phyloP scores from a whole-genome alignment of 2,113 vertebrate species.

The Notiomystis cincta region DNA sequence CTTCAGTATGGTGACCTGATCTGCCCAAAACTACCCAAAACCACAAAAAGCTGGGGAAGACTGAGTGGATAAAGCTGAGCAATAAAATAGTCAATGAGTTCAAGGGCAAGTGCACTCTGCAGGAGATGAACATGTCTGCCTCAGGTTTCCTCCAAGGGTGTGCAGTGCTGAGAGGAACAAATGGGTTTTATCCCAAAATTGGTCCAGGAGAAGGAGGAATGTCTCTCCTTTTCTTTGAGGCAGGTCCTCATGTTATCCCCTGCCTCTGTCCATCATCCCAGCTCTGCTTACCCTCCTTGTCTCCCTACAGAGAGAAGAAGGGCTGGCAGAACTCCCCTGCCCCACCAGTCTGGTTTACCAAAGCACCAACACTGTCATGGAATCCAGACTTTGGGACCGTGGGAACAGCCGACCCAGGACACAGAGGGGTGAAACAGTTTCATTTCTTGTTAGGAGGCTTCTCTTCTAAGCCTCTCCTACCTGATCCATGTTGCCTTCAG shows the following conservation, averaged over 20 bases:
- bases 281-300: neutral
- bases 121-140: rapidly evolving
- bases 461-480: neutral
- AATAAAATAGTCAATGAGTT: neutral
- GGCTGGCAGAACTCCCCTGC: neutral
- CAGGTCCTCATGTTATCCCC: rapidly evolving
- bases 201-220: neutral
- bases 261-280: neutral
- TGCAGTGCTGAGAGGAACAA: neutral
- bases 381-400: neutral
- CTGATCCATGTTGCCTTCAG: neutral
- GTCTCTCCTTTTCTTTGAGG: neutral
- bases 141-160: neutral
- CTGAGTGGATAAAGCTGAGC: neutral
- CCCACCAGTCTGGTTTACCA: neutral
- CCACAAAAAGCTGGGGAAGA: neutral
- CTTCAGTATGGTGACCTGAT: neutral
- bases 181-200: neutral
- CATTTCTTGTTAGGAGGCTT: neutral
- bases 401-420: neutral
- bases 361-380: neutral
- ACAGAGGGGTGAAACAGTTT: neutral
- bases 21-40: neutral
- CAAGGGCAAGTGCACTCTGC: neutral
- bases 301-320: neutral